Evolutionary conservation across 1,140 invertebrate species (phyloP), one percentile per base, ranked within the genome.

Genomic region (Papilio polytes): DNA sequence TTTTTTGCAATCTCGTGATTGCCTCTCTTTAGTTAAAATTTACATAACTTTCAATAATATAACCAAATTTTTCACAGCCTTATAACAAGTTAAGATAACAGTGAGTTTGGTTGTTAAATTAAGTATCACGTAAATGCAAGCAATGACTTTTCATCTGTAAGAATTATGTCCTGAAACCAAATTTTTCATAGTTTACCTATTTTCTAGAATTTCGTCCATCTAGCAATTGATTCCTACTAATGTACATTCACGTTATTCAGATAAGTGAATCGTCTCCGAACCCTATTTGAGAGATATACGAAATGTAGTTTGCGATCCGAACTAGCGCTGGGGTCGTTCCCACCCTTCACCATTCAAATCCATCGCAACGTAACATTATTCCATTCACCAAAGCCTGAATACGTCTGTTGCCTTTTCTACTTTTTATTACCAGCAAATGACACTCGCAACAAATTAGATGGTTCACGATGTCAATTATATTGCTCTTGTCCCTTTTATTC

Each of bases 391-490:
- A 80, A 81, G 73, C 66, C 80, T 85, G 84, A 86, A 89, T 88
- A 86, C 85, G 81, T 80, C 82, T 82, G 78, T 83, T 80, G 82
- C 82, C 80, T 85, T 77, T 78, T 80, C 84, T 82, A 88, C 88
- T 89, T 90, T 70, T 90, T 89, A 85, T 86, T 82, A 85, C 82
- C 84, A 82, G 74, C 89, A 87, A 90, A 91, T 89, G 90, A 88
- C 91, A 91, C 91, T 93, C 89, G 85, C 66, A 73, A 89, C 87
- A 92, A 92, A 92, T 92, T 91, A 92, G 89, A 90, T 86, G 89
- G 88, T 90, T 92, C 90, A 91, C 85, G 88, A 86, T 91, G 85
- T 89, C 90, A 90, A 92, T 92, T 90, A 92, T 92, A 89, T 87
- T 84, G 84, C 88, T 87, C 91, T 89, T 90, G 86, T 92, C 83